Evolutionary conservation across 2,113 vertebrate genomes (phyloP).

Genomic region (Formicarius rufipectus): DNA sequence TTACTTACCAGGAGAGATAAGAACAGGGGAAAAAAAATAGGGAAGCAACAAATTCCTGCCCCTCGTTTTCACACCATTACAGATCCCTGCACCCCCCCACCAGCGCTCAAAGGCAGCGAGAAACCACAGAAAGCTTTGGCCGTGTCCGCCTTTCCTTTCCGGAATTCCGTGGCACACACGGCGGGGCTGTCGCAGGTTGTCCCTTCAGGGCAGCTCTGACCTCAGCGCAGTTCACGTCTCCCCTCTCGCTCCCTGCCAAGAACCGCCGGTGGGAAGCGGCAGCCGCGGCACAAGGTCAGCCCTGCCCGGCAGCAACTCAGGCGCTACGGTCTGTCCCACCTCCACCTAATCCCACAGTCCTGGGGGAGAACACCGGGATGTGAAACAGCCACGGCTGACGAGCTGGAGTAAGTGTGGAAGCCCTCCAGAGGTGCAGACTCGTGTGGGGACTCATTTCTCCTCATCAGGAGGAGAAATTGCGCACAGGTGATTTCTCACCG

Average conservation of each 20-base stretch:
- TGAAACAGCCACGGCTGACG: fast-evolving
- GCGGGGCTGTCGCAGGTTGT: neutral
- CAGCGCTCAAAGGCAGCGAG: fast-evolving
- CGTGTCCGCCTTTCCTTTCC: neutral
- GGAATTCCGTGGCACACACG: fast-evolving
- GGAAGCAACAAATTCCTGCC: neutral
- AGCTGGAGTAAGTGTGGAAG: neutral
- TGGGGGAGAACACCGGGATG: neutral
- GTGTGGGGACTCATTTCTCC: fast-evolving
- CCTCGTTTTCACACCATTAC: neutral
- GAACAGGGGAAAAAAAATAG: neutral
- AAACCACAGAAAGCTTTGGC: neutral
- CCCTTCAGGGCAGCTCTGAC: neutral
- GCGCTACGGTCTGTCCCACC: neutral
- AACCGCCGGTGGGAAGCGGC: fast-evolving
- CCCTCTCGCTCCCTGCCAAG: neutral
- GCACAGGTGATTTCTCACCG: neutral
- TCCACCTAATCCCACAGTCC: fast-evolving
- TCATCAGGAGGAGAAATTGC: fast-evolving
- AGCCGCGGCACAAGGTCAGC: neutral
- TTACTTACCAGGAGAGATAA: neutral
- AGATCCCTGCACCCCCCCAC: too few relatives aligned
- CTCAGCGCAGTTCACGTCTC: neutral
- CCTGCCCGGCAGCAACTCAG: neutral
- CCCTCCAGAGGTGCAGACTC: fast-evolving